These are phyloP conservation scores for Tetheella fluctuosa DNA, from an alignment of 2,888 invertebrate species.

Conservation along the genomic window DNA sequence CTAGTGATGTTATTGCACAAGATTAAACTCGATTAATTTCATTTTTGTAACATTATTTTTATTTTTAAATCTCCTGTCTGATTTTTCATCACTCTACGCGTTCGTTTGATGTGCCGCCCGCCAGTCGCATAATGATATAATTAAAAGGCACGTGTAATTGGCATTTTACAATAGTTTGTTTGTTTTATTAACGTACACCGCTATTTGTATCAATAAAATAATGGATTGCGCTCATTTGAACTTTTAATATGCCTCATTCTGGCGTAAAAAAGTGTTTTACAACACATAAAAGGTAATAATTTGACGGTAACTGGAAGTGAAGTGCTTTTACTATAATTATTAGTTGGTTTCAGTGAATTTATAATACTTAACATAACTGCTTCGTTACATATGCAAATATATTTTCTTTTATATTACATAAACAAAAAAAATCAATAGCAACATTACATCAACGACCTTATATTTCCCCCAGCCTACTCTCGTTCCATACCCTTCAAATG, in stretches of 20 bases:
- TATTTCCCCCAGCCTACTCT: conserved; percentile 33
- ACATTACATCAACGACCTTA: conserved; percentile 29
- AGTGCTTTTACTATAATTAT: not conserved
- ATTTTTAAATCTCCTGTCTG: conserved; percentile 13
- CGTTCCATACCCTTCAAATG: conserved; percentile 29
- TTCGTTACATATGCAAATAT: too few species aligned
- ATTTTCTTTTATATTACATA: not conserved
- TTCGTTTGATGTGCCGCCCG: conserved; percentile 35
- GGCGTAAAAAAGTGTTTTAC: conserved; percentile 16
- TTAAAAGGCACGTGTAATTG: conserved; percentile 47
- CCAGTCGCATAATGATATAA: conserved; percentile 44
- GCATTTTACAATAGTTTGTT: conserved; percentile 42
- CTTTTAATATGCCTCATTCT: conserved; percentile 21
- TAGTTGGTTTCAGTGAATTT: not conserved
- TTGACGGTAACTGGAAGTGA: conserved; percentile 5
- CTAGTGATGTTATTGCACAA: too few species aligned
- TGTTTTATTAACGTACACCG: conserved; percentile 37
- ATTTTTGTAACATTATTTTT: too few species aligned
- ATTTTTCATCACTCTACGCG: conserved; percentile 25
- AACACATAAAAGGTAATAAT: not conserved
- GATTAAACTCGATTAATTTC: too few species aligned
- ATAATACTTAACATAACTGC: too few species aligned
- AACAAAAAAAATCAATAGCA: not conserved
- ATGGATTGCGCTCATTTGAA: conserved; percentile 34
- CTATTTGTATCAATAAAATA: conserved; percentile 55